Evolutionary conservation across 1,140 invertebrate genomes (phyloP).

Genomic region (Orius insidiosus): DNA sequence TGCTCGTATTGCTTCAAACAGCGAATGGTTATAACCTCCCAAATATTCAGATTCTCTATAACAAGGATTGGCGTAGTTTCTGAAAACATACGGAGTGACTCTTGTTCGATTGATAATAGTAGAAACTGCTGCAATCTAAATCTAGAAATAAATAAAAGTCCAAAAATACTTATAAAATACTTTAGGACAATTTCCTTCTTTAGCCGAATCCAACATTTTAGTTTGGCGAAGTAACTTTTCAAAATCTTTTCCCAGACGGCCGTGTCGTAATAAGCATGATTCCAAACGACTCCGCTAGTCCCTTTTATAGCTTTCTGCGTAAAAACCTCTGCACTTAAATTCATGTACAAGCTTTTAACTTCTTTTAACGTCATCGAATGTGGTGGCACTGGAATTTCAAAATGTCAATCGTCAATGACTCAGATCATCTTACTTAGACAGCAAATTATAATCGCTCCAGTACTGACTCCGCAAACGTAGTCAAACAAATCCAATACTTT

Average conservation of each 20-base stretch:
- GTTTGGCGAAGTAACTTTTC: conserved; percentile 49
- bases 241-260: conserved; percentile 63
- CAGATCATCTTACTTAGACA: conserved; percentile 34
- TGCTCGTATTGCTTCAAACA: conserved; percentile 81
- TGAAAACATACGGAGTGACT: conserved; percentile 74
- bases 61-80: conserved; percentile 70
- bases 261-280: conserved; percentile 82
- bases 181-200: conserved; percentile 41
- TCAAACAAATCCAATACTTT: conserved; percentile 61
- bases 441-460: conserved; percentile 59
- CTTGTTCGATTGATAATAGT: conserved; percentile 61
- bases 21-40: conserved; percentile 49
- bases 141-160: conserved; percentile 1
- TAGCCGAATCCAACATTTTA: conserved; percentile 43
- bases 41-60: conserved; percentile 57
- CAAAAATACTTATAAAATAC: conserved; percentile 25
- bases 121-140: conserved; percentile 56
- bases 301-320: conserved; percentile 51
- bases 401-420: not conserved
- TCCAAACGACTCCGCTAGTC: conserved; percentile 62
- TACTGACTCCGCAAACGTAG: conserved; percentile 81
- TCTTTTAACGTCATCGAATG: conserved; percentile 38
- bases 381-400: conserved; percentile 32
- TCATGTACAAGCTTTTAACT: conserved; percentile 45
- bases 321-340: conserved; percentile 52